A percentile compares a stretch with the other conserved stretches of the same genome.
phyloP scores from a whole-genome alignment of 2,888 invertebrate genomes.

The Trimorus sp. region DNA sequence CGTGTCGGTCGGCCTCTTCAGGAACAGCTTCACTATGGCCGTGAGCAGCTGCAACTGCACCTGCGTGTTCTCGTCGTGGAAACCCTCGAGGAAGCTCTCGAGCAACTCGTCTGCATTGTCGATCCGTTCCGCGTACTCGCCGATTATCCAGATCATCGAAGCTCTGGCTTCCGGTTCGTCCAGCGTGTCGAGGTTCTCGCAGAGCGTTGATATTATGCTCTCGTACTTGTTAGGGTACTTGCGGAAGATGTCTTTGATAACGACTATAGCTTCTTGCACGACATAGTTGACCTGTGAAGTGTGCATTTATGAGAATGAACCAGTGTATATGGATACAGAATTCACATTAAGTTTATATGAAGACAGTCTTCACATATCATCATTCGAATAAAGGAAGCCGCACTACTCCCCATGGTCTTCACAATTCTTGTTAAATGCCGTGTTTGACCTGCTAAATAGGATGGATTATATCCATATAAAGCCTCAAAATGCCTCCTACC shows the following conservation, averaged over 20 bases:
- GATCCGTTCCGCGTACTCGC: slow-evolving; percentile 99
- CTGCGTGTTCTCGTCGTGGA: slow-evolving; percentile 98
- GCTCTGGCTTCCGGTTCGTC: slow-evolving; percentile 99
- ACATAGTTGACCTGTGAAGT: slow-evolving; percentile 92
- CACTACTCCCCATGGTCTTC: no score
- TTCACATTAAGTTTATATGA: no score
- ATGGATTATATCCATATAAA: no score
- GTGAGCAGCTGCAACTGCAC: slow-evolving; percentile 98
- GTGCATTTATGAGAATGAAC: no score
- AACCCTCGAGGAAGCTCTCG: slow-evolving; percentile 99
- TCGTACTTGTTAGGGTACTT: slow-evolving; percentile 99
- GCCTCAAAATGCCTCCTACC: no score
- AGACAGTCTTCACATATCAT: no score
- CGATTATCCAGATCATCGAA: slow-evolving; percentile 98
- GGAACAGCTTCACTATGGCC: slow-evolving; percentile 98
- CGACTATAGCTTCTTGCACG: slow-evolving; percentile 99
- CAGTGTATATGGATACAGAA: no score
- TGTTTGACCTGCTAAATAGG: no score
- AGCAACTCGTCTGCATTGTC: slow-evolving; percentile 99
- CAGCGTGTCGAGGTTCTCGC: slow-evolving; percentile 98
- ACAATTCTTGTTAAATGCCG: no score
- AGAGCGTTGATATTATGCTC: slow-evolving; percentile 99
- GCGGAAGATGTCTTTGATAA: slow-evolving; percentile 98
- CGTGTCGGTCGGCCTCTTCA: slow-evolving; percentile 98
- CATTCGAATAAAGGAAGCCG: no score